Evolutionary conservation across 1,140 invertebrate genomes (phyloP).

Genomic region (Lepidostoma basale): DNA sequence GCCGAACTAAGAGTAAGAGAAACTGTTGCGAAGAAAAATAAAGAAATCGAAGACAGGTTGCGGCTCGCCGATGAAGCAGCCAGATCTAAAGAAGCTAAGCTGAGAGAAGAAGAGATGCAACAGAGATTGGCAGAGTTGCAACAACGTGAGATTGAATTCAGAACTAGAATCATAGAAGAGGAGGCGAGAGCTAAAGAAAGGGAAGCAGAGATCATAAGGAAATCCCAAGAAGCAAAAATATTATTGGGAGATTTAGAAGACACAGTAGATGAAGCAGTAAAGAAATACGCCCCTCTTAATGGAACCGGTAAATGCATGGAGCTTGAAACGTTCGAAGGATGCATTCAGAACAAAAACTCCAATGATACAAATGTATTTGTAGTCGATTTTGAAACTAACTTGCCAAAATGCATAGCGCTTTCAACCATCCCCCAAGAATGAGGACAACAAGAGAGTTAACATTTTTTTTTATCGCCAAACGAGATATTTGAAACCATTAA

Average conservation of each 20-base stretch:
- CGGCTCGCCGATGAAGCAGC: neutral
- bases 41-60: neutral
- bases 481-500: too few relatives aligned
- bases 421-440: neutral
- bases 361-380: neutral
- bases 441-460: too few relatives aligned
- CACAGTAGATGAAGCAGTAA: neutral
- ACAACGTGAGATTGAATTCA: neutral
- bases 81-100: neutral
- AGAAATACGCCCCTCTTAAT: constrained; percentile 2
- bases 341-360: neutral
- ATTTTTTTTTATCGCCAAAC: too few relatives aligned
- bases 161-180: neutral
- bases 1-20: neutral
- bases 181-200: neutral
- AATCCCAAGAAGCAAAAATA: neutral
- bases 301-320: neutral
- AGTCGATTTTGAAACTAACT: constrained; percentile 1
- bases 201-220: neutral
- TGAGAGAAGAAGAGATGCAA: neutral
- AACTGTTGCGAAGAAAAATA: neutral
- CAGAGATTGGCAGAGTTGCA: neutral
- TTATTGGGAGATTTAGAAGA: neutral
- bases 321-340: neutral
- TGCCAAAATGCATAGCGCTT: neutral